Evolutionary conservation across 2,113 vertebrate species (phyloP).

Genomic region (Lamprologus ornatipinnis): DNA sequence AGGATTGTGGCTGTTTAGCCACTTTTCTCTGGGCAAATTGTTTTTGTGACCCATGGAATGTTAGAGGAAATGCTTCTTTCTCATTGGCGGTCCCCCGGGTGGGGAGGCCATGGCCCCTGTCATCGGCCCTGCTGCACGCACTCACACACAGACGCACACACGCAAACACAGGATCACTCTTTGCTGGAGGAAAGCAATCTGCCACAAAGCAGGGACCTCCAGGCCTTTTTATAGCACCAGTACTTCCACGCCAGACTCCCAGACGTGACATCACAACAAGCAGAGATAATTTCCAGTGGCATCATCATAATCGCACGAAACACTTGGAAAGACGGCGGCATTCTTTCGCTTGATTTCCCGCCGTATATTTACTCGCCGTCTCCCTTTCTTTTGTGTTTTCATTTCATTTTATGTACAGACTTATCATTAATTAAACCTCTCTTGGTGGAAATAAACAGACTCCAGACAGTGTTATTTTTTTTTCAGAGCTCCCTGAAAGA

Average conservation of each 20-base stretch:
- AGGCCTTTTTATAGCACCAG: constrained; percentile 66
- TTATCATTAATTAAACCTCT: constrained; percentile 47
- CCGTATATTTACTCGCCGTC: background rate
- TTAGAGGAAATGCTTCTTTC: constrained; percentile 78
- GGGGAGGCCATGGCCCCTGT: constrained; percentile 73
- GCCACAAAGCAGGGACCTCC: constrained; percentile 64
- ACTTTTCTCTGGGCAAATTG: constrained; percentile 73
- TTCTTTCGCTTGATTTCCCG: background rate
- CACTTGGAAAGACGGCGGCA: background rate
- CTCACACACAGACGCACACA: background rate
- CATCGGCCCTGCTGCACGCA: constrained; percentile 61
- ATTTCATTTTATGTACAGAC: background rate
- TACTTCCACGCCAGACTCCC: constrained; percentile 44
- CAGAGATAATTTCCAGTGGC: constrained; percentile 55
- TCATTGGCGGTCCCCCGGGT: constrained; percentile 73
- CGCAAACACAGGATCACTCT: constrained; percentile 43
- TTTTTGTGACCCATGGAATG: constrained; percentile 74
- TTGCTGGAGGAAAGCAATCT: constrained; percentile 71
- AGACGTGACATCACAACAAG: constrained; percentile 75
- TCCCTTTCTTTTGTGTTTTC: background rate
- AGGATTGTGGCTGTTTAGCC: constrained; percentile 65
- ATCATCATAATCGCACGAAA: constrained; percentile 23
- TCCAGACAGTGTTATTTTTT: constrained; percentile 22
- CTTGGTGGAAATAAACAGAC: constrained; percentile 44
- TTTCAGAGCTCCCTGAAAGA: constrained; percentile 37